Percentiles rank a stretch among this genome's conserved stretches.
phyloP scores from a whole-genome alignment of 2,797 vertebrate genomes.

The Telmatherina bonti region DNA sequence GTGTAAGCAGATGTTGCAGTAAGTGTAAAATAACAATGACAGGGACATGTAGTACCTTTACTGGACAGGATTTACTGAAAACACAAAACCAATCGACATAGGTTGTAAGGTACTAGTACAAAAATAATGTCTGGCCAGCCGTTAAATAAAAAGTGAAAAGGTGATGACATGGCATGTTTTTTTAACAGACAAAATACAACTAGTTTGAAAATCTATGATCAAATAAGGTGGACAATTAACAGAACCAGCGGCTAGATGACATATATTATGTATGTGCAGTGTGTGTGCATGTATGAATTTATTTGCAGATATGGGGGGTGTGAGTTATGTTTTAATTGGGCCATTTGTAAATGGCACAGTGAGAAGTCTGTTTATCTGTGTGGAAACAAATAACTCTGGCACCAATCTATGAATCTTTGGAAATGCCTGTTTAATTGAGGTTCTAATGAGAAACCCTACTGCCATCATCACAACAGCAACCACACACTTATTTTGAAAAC shows the following conservation, averaged over 20 bases:
- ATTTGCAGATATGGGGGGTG: background rate
- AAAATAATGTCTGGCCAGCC: constrained; percentile 9
- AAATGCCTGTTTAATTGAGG: constrained; percentile 74
- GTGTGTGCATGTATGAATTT: background rate
- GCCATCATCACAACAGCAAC: constrained; percentile 28
- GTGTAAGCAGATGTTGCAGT: constrained; percentile 45
- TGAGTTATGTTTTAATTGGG: constrained; percentile 53
- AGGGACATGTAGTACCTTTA: background rate
- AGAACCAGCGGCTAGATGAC: background rate
- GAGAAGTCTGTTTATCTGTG: constrained; percentile 71
- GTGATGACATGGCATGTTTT: constrained; percentile 46
- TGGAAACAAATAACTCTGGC: constrained; percentile 71
- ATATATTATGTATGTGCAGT: too few relatives aligned
- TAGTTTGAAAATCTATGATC: background rate
- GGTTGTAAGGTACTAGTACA: constrained; percentile 12
- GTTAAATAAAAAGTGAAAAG: constrained; percentile 24
- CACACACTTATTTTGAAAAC: constrained; percentile 24
- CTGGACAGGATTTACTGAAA: background rate
- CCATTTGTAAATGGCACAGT: constrained; percentile 67
- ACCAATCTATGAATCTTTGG: constrained; percentile 61
- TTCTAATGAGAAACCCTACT: constrained; percentile 70
- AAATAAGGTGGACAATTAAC: too few relatives aligned
- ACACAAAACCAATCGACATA: constrained; percentile 17
- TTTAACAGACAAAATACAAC: constrained; percentile 24
- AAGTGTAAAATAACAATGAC: too few relatives aligned